phyloP scores from a whole-genome alignment of 1,140 invertebrate genomes.

The Archivesica marissinica region DNA sequence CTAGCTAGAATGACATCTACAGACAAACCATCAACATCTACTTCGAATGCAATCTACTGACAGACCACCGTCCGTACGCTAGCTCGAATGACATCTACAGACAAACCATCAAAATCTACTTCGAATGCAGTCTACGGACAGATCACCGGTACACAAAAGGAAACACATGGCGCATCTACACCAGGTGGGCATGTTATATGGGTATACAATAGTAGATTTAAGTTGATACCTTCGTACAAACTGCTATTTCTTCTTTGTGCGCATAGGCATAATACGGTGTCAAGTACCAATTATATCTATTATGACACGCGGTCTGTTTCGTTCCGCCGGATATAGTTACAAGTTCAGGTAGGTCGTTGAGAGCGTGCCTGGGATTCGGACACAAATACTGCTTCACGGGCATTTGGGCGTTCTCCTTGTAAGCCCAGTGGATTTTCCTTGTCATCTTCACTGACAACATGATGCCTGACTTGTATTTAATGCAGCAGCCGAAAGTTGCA shows the following conservation, averaged over 20 bases:
- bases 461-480: background rate
- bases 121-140: too few relatives aligned
- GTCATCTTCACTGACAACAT: background rate
- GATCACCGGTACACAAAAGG: too few relatives aligned
- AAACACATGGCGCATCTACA: too few relatives aligned
- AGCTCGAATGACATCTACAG: too few relatives aligned
- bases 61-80: too few relatives aligned
- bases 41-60: too few relatives aligned
- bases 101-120: too few relatives aligned
- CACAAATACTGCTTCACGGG: constrained; percentile 40
- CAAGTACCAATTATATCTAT: constrained; percentile 41
- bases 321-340: constrained; percentile 17
- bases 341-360: background rate
- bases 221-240: constrained; percentile 37
- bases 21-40: too few relatives aligned
- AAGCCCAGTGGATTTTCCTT: constrained; percentile 45
- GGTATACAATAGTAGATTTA: too few relatives aligned
- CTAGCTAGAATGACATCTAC: too few relatives aligned
- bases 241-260: constrained; percentile 19
- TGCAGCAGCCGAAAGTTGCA: constrained; percentile 25
- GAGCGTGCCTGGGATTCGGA: background rate
- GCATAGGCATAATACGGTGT: constrained; percentile 15
- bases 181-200: too few relatives aligned
- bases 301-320: background rate
- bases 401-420: background rate